Conservation (phyloP, 2,113 vertebrate genomes). For the Camelus bactrianus region DNA sequence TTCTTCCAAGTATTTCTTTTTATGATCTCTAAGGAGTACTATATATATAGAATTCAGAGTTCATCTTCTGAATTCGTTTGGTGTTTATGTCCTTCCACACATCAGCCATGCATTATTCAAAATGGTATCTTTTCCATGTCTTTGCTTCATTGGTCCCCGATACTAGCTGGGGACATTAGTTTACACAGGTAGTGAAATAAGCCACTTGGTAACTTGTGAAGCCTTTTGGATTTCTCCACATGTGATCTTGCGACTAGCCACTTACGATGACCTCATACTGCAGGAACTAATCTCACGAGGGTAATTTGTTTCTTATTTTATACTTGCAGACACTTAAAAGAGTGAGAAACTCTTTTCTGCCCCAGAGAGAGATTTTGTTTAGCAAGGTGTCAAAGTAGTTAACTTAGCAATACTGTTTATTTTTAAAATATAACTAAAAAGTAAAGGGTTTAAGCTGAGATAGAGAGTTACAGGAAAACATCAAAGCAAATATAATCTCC, state of each 20-base stretch:
- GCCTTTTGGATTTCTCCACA: neutral
- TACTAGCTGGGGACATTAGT: neutral
- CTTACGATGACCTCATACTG: constrained; percentile 27
- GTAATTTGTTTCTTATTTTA: constrained; percentile 13
- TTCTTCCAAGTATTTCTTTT: neutral
- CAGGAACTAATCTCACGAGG: constrained; percentile 17
- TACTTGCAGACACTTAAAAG: constrained; percentile 5
- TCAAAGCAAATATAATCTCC: neutral
- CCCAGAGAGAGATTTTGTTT: constrained; percentile 6
- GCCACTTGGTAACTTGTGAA: neutral
- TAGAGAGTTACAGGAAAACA: neutral
- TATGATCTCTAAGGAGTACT: neutral
- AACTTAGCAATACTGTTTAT: neutral
- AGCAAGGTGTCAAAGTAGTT: neutral
- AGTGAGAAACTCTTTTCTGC: constrained; percentile 31
- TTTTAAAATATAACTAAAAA: neutral
- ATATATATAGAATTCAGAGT: neutral
- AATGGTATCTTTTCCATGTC: neutral
- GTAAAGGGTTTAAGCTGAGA: neutral
- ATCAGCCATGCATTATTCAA: neutral
- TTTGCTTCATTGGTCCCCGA: neutral
- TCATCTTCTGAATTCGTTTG: neutral
- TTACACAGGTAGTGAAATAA: neutral
- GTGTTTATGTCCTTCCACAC: neutral
- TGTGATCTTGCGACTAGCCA: neutral